Conservation (phyloP, 2,113 vertebrate genomes). For the Procavia capensis region DNA sequence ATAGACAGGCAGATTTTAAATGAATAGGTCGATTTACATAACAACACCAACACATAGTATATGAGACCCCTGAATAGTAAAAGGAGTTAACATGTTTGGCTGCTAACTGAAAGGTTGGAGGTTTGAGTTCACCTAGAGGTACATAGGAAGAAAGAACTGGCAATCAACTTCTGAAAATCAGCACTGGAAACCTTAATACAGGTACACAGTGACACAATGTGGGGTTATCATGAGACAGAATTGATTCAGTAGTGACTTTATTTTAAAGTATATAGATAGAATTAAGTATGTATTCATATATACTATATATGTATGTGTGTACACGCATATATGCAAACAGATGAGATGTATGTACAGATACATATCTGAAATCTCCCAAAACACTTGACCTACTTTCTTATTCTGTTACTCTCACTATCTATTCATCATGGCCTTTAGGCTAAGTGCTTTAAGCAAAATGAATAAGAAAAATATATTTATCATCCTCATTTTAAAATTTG, state of each 20-base stretch:
- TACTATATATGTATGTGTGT: neutral
- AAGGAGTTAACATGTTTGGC: neutral
- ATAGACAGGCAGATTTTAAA: neutral
- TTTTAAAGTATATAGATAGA: neutral
- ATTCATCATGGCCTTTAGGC: conserved; percentile 19
- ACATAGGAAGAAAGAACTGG: neutral
- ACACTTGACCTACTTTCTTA: conserved; percentile 51
- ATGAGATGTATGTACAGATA: neutral
- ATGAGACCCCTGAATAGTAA: neutral
- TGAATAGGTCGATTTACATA: neutral
- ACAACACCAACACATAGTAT: neutral
- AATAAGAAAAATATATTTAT: neutral
- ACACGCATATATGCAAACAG: neutral
- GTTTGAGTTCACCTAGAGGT: neutral
- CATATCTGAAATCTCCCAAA: neutral
- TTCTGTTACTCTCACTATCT: conserved; percentile 7
- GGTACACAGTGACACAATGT: neutral
- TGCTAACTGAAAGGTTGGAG: neutral
- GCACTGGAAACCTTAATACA: neutral
- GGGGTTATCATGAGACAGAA: neutral
- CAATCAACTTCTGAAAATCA: neutral
- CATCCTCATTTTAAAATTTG: conserved; percentile 3
- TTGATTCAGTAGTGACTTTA: neutral
- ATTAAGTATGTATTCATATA: neutral
- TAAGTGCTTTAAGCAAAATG: conserved; percentile 48